Base-by-base conservation (phyloP, 2,888 invertebrate species). In the Cosmia trapezina region DNA sequence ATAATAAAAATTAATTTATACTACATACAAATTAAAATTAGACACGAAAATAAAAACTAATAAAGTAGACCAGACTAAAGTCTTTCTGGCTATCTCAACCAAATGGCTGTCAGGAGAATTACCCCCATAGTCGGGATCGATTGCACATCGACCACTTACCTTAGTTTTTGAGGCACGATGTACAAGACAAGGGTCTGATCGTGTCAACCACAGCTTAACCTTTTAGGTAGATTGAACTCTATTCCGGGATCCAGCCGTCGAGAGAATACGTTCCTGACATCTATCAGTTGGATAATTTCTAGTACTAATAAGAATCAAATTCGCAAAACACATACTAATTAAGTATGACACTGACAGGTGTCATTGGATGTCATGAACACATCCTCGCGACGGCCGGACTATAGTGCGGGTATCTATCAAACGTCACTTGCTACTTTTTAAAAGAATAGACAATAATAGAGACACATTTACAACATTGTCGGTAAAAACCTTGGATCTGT, bases 401-500 rank as follows among this genome's bases (percentile, higher is more conserved):
- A 3, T 62, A 19, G 19, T 19, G 19, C 62, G 47, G 14, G 8
- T 19, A 19, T 28, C 12, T 47, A 12, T 19, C 28, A 33, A 47
- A 28, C 9, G 28, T 19, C 19, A 14, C 8, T 19, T 19, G 19
- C 12, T 28, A 19, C 43, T 63, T 59, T 45, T 33, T 47, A n/a
- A n/a, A n/a, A n/a, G n/a, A n/a, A n/a, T n/a, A n/a, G n/a, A 41
- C 28, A 45, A 4, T 0, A 28, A 14, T 14, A 56, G 0, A 7
- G n/a, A 41, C 51, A 59, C 6, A 49, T 43, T 41, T 41, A 56
- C 33, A 19, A 54, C 5, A 19, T 8, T 47, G 47, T 43, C 45
- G 5, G 9, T 51, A 45, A n/a, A 54, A 72, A n/a, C 78, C 64
- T 78, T 64, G 73, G 0, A 51, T 49, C 54, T 59, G 54, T 51